Evolutionary conservation across 2,888 invertebrate species (phyloP).

Genomic region (Pseudoips prasinana): DNA sequence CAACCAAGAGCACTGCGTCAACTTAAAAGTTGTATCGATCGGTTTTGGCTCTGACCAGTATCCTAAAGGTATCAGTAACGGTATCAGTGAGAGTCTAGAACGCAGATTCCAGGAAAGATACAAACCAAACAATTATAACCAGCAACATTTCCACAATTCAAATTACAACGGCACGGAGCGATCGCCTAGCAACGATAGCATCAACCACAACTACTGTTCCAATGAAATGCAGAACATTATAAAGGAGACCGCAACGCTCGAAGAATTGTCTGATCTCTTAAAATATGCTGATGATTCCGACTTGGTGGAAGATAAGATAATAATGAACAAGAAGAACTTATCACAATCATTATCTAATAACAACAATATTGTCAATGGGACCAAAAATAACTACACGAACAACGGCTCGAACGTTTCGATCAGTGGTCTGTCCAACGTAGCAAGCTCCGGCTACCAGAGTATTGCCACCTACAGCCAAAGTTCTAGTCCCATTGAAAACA

Average conservation of each 20-base stretch:
- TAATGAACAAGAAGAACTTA: slow-evolving; percentile 74
- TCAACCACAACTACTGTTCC: slow-evolving; percentile 71
- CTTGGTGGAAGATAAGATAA: slow-evolving; percentile 72
- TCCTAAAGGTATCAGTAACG: slow-evolving; percentile 79
- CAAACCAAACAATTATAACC: slow-evolving; percentile 68
- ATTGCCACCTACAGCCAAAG: slow-evolving; percentile 94
- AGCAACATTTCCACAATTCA: slow-evolving; percentile 67
- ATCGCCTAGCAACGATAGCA: slow-evolving; percentile 71
- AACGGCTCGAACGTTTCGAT: slow-evolving; percentile 91
- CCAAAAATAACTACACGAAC: slow-evolving; percentile 75
- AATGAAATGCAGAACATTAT: slow-evolving; percentile 71
- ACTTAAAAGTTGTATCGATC: slow-evolving; percentile 83
- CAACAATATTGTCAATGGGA: slow-evolving; percentile 69
- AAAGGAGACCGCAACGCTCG: slow-evolving; percentile 84
- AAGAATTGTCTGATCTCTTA: slow-evolving; percentile 87
- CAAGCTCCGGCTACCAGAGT: slow-evolving; percentile 94
- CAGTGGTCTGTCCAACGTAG: slow-evolving; percentile 88
- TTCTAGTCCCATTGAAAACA: slow-evolving; percentile 90
- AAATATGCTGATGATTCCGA: slow-evolving; percentile 90
- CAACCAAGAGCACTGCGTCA: slow-evolving; percentile 77
- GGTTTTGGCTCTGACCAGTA: slow-evolving; percentile 82
- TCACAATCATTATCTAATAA: slow-evolving; percentile 68
- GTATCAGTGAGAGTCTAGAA: slow-evolving; percentile 69
- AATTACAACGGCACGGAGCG: slow-evolving; percentile 68
- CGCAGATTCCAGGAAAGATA: slow-evolving; percentile 77